Conservation (phyloP, 2,113 vertebrate species). For the Psittacus erithacus region DNA sequence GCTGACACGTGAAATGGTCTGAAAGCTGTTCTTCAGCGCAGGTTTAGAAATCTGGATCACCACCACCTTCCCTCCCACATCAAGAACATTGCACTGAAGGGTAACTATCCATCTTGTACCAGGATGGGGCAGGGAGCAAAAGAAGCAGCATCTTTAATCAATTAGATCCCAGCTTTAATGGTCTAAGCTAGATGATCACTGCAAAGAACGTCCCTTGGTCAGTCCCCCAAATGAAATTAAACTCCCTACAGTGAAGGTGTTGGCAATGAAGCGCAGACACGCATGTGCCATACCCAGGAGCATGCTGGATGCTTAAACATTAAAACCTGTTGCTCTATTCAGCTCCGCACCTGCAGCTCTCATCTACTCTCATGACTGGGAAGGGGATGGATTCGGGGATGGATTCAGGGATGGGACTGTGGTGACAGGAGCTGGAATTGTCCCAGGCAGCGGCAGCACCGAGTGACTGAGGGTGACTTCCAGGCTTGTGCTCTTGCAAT, state of each 20-base stretch:
- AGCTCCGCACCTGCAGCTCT: not conserved
- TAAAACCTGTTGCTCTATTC: not conserved
- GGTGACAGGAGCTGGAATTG: not conserved
- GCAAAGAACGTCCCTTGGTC: not conserved
- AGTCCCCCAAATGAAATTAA: not conserved
- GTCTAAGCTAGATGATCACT: not conserved
- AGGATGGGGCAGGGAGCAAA: not conserved
- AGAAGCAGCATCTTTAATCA: not conserved
- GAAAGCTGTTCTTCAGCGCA: not conserved
- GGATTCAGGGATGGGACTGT: not conserved
- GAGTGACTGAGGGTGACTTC: not conserved
- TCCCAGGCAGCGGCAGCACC: not conserved
- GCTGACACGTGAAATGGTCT: not conserved
- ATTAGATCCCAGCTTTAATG: not conserved
- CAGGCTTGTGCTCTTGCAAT: not conserved
- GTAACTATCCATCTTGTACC: not conserved
- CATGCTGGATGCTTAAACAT: not conserved
- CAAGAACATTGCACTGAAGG: not conserved
- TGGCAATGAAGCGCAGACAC: not conserved
- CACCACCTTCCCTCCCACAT: fast-evolving
- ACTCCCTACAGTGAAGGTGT: fast-evolving
- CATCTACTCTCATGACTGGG: fast-evolving
- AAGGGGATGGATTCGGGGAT: not conserved
- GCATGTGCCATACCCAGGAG: not conserved
- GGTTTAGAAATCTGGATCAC: not conserved